Evolutionary conservation across 2,888 invertebrate genomes (phyloP).

Genomic region (Napeogenes sylphis): DNA sequence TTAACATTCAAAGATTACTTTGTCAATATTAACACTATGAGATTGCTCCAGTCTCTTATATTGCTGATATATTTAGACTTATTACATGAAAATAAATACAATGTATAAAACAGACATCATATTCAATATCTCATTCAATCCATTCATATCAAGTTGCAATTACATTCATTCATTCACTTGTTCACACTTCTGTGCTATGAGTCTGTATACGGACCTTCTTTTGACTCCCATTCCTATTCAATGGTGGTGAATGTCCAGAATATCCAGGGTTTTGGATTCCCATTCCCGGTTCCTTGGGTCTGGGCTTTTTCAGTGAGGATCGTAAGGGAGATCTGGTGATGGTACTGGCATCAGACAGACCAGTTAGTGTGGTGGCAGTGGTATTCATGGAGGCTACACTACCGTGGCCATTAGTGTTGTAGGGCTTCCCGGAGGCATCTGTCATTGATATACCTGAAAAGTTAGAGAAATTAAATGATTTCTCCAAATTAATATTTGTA

Average conservation of each 20-base stretch:
- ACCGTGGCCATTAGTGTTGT: conserved; percentile 80
- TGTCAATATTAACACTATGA: too few relatives aligned
- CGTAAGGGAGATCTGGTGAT: conserved; percentile 73
- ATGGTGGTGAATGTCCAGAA: conserved; percentile 89
- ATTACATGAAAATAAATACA: too few relatives aligned
- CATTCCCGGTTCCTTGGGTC: conserved; percentile 78
- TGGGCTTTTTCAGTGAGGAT: conserved; percentile 90
- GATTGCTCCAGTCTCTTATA: too few relatives aligned
- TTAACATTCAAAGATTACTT: too few relatives aligned
- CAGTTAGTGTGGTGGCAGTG: conserved; percentile 81
- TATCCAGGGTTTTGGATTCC: conserved; percentile 92
- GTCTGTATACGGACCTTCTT: conserved; percentile 95
- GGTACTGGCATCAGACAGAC: conserved; percentile 71
- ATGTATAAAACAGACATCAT: too few relatives aligned
- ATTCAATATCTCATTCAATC: too few relatives aligned
- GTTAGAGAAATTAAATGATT: background rate
- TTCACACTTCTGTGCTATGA: conserved; percentile 91
- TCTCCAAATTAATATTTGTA: background rate
- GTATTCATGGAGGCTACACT: conserved; percentile 86
- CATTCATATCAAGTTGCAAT: too few relatives aligned
- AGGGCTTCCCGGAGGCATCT: conserved; percentile 91
- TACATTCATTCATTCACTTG: background rate
- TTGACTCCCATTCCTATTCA: conserved; percentile 90
- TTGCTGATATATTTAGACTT: too few relatives aligned
- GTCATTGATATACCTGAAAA: conserved; percentile 87